Evolutionary conservation across 1,140 invertebrate genomes (phyloP).

Genomic region (Plodia interpunctella): DNA sequence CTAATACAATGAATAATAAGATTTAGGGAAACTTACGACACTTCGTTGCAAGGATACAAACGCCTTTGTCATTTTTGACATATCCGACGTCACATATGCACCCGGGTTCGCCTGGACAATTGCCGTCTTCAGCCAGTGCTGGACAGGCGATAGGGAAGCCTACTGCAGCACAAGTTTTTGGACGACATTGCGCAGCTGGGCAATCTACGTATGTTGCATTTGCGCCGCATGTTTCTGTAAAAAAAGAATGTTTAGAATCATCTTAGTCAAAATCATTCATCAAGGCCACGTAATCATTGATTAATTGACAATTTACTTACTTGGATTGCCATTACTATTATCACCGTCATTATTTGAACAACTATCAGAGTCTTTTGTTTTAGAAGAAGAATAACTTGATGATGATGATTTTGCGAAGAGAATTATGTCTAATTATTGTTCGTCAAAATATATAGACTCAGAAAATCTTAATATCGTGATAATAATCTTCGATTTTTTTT

Average conservation of each 20-base stretch:
- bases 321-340: not conserved
- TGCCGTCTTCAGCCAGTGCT: not conserved
- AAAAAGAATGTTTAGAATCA: not conserved
- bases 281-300: too few species aligned
- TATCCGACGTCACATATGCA: conserved; percentile 17
- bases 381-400: not conserved
- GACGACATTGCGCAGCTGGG: not conserved
- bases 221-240: not conserved
- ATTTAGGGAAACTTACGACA: conserved; percentile 18
- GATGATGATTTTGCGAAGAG: not conserved
- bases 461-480: too few species aligned
- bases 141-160: conserved; percentile 15
- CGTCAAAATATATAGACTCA: not conserved
- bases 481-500: not conserved
- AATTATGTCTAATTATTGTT: too few species aligned
- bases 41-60: conserved; percentile 13
- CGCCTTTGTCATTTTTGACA: conserved; percentile 10
- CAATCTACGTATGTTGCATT: conserved; percentile 9
- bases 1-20: too few species aligned
- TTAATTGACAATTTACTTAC: not conserved
- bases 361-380: not conserved
- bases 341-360: not conserved
- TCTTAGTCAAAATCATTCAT: too few species aligned
- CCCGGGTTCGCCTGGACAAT: conserved; percentile 8
- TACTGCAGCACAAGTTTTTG: conserved; percentile 15